phyloP scores from a whole-genome alignment of 2,888 invertebrate species.

The Eupsilia transversa region DNA sequence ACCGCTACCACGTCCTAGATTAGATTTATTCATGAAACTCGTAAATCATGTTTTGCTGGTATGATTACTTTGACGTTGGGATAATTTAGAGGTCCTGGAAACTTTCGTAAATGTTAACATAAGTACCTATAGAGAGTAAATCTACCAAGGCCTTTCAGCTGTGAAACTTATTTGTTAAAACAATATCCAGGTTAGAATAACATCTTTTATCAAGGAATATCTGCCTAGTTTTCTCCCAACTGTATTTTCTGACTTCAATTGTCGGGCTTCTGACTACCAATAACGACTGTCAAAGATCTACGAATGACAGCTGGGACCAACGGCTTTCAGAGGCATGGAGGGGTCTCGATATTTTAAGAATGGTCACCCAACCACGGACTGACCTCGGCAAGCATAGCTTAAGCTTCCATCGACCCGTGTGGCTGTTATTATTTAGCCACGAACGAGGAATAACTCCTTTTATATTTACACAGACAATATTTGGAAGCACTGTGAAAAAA shows the following conservation, averaged over 20 bases:
- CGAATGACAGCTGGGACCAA: too few relatives aligned
- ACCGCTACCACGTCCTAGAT: not conserved
- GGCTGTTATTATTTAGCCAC: too few relatives aligned
- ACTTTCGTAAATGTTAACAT: constrained; percentile 18
- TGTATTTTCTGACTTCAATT: too few relatives aligned
- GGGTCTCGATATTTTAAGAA: too few relatives aligned
- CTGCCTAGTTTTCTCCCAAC: too few relatives aligned
- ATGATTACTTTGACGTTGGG: constrained; percentile 23
- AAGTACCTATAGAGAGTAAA: constrained; percentile 12
- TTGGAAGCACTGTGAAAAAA: not conserved
- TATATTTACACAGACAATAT: not conserved
- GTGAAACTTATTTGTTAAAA: not conserved
- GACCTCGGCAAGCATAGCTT: not conserved
- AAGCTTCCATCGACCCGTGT: not conserved
- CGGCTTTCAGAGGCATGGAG: too few relatives aligned
- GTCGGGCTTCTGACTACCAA: too few relatives aligned
- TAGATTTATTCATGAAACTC: constrained; percentile 47
- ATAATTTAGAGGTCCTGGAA: constrained; percentile 19
- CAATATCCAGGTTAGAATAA: not conserved
- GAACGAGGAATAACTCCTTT: too few relatives aligned
- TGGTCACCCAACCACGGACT: not conserved
- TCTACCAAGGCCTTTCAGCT: not conserved
- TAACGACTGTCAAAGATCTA: too few relatives aligned
- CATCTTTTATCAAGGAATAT: not conserved
- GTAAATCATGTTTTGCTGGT: constrained; percentile 29